Percentiles rank a stretch among this genome's conserved stretches.
Evolutionary conservation across 2,888 invertebrate genomes (phyloP).

Genomic region (Cosmia pyralina): DNA sequence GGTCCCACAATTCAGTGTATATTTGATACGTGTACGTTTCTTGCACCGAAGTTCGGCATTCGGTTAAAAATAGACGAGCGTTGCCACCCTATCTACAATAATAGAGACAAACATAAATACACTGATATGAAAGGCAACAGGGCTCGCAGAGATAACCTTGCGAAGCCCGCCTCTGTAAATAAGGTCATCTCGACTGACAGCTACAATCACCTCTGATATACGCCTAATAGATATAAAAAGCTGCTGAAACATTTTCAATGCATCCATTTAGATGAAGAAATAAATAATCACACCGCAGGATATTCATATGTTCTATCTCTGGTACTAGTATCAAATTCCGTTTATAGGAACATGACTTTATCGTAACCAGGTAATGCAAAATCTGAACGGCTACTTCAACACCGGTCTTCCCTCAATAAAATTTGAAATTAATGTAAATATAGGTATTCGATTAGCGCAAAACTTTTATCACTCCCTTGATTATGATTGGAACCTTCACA

Average conservation of each 20-base stretch:
- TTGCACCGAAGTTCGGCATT: conserved; percentile 35
- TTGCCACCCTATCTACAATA: conserved; percentile 33
- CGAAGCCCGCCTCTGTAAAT: conserved; percentile 75
- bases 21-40: conserved; percentile 1
- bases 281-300: conserved; percentile 11
- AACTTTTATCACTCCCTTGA: conserved; percentile 23
- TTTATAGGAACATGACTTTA: conserved; percentile 35
- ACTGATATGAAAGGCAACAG: conserved; percentile 74
- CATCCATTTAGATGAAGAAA: conserved; percentile 16
- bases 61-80: conserved; percentile 17
- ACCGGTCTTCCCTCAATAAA: conserved; percentile 20
- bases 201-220: conserved; percentile 69
- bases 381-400: conserved; percentile 24
- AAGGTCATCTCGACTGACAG: conserved; percentile 75
- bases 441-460: conserved; percentile 13
- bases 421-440: conserved; percentile 28
- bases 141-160: conserved; percentile 81
- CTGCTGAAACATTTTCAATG: conserved; percentile 21
- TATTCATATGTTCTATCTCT: conserved; percentile 26
- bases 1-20: conserved; percentile 1
- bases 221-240: conserved; percentile 49
- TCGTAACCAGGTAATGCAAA: conserved; percentile 33
- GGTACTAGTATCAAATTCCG: conserved; percentile 34
- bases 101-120: conserved; percentile 64
- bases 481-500: conserved; percentile 9